Base-by-base conservation (phyloP, 2,113 vertebrate species). In the Sorex araneus region DNA sequence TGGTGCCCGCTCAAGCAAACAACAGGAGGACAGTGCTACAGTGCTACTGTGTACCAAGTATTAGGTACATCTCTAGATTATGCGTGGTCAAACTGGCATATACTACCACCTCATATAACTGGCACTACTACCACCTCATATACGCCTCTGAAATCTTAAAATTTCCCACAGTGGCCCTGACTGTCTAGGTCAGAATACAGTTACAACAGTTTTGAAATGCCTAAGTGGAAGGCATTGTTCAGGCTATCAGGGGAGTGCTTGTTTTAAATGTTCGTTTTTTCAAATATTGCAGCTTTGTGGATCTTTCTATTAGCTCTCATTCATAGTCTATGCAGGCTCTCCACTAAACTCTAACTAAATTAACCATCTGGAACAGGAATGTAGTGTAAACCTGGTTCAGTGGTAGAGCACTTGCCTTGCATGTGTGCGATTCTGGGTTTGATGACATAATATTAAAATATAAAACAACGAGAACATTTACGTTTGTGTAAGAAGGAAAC, bases 381-480 rank as follows among this genome's bases (percentile, higher is more conserved):
- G 19, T 23, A 60, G 18, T 60, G 3, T 50, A 50, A 50, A 50
- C 47, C 47, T 50, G 47, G 47, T 50, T 50, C 57, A 60, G 57
- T 23, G 57, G 21, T 21, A 60, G 57, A 60, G 18, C 57, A 60
- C 21, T 60, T 60, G 19, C 54, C 54, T 54, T 54, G 21, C 57
- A 60, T 60, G 18, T 60, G 57, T 60, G 18, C 8, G 21, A 60
- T 60, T 16, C 57, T 60, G 19, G 57, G 57, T 60, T 60, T 8
- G 54, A 66, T 54, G 54, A 75, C 2, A 21, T 60, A 45, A 69
- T 32, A 87, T 40, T 63, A 89, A 92, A 92, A 76, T 81, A 50
- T 8, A 7, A 70, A 73, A 43, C 47, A 77, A 32, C 69, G 25
- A 86, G 19, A 54, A 30, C 80, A 25, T 82, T 28, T 47, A 66